Evolutionary conservation across 2,888 invertebrate species (phyloP).

Genomic region (Ormyrus pomaceus): DNA sequence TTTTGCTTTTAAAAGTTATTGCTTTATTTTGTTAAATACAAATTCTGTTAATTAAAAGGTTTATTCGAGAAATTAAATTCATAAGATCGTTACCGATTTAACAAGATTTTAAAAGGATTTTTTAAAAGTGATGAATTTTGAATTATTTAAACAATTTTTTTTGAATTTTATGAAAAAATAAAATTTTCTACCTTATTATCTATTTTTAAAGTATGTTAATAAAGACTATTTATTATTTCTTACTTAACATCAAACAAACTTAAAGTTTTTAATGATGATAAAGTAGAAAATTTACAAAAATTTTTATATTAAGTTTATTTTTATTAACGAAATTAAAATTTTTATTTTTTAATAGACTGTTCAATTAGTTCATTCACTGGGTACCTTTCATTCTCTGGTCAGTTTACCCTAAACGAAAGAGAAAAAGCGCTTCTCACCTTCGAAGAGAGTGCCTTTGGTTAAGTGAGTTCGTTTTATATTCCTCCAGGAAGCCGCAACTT

Average conservation of each 20-base stretch:
- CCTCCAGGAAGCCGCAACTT: constrained; percentile 83
- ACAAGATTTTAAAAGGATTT: no score
- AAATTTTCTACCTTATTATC: no score
- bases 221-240: no score
- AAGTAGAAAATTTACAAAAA: background rate
- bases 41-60: no score
- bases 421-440: constrained; percentile 22
- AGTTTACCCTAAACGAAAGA: constrained; percentile 41
- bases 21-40: no score
- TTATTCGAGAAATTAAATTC: no score
- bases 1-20: constrained; percentile 4
- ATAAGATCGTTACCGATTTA: no score
- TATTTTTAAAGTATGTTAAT: no score
- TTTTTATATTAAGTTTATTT: constrained; percentile 17
- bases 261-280: background rate
- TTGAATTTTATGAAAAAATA: no score
- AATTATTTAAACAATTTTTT: no score
- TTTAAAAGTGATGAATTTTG: no score
- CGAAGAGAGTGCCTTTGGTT: constrained; percentile 28
- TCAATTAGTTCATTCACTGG: constrained; percentile 53
- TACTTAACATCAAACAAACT: no score
- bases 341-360: constrained; percentile 50
- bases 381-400: constrained; percentile 51
- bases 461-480: constrained; percentile 45
- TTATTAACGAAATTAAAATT: constrained; percentile 41